These are phyloP conservation scores for Drosophila sproati DNA, from an alignment of 1,140 invertebrate species.

Conservation along the genomic window DNA sequence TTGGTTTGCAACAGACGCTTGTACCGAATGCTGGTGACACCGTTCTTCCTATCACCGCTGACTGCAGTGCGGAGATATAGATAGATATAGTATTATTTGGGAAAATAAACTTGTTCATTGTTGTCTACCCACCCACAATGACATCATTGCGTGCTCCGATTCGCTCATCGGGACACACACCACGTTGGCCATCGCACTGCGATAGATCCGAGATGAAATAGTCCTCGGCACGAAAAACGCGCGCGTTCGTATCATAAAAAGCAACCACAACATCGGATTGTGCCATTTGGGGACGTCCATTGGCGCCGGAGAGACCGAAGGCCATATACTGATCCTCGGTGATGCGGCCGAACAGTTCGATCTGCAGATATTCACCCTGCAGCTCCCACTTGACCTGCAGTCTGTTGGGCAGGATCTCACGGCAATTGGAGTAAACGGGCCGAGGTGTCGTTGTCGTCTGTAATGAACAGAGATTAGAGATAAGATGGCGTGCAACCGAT, in stretches of 20 bases:
- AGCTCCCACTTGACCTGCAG: constrained; percentile 93
- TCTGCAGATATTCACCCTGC: constrained; percentile 90
- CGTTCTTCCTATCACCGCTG: constrained; percentile 90
- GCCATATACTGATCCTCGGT: constrained; percentile 94
- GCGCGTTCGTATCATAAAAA: constrained; percentile 90
- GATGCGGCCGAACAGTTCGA: constrained; percentile 91
- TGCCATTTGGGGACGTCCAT: constrained; percentile 89
- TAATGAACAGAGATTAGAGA: constrained; percentile 29
- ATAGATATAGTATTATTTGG: neutral
- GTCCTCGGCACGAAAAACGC: constrained; percentile 91
- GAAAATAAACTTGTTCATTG: neutral
- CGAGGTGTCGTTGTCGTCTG: constrained; percentile 87
- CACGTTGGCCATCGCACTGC: constrained; percentile 92
- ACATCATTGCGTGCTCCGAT: constrained; percentile 93
- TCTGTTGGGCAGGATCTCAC: constrained; percentile 91
- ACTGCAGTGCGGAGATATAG: constrained; percentile 79
- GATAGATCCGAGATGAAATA: constrained; percentile 94
- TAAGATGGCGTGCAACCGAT: neutral
- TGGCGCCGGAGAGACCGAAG: constrained; percentile 92
- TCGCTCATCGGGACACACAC: constrained; percentile 93
- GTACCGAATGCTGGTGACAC: constrained; percentile 93
- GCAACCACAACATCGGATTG: constrained; percentile 94
- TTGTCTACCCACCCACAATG: constrained; percentile 86
- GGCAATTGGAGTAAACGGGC: constrained; percentile 89
- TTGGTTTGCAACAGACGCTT: constrained; percentile 90